These are phyloP conservation scores for Notodonta dromedarius DNA, from an alignment of 2,888 invertebrate species.

Conservation along the genomic window DNA sequence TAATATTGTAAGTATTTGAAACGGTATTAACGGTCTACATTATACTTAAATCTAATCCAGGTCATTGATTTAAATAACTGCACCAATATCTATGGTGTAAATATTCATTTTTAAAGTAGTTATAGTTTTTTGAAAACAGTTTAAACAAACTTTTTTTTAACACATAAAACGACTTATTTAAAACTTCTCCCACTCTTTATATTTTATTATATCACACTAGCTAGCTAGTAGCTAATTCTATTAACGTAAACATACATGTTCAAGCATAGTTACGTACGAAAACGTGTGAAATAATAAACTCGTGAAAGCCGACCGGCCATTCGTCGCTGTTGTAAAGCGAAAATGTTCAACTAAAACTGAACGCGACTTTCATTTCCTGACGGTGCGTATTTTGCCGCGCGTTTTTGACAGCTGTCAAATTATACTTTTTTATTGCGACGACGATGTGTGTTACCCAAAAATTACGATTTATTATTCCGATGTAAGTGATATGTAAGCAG, in stretches of 20 bases:
- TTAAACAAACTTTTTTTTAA: no score
- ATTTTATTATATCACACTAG: conserved; percentile 36
- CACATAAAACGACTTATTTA: background rate
- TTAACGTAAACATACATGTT: conserved; percentile 23
- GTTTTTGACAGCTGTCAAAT: conserved; percentile 51
- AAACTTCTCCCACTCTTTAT: conserved; percentile 35
- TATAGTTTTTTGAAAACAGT: no score
- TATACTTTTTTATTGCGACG: conserved; percentile 24
- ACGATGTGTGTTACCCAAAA: conserved; percentile 10
- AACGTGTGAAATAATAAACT: conserved; percentile 76
- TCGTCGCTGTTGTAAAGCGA: conserved; percentile 22
- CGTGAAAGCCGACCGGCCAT: conserved; percentile 59
- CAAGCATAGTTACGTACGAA: conserved; percentile 48
- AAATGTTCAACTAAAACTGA: conserved; percentile 41
- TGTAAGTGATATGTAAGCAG: conserved; percentile 2
- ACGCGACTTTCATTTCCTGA: conserved; percentile 51
- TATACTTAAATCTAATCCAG: no score
- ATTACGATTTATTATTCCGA: conserved; percentile 6
- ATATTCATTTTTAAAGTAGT: no score
- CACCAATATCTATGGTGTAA: no score
- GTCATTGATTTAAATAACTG: no score
- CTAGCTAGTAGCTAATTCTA: conserved; percentile 11
- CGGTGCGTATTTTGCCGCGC: conserved; percentile 36
- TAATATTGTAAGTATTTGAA: background rate
- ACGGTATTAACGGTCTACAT: background rate